A percentile compares a stretch with the other conserved stretches of the same genome.
Conservation (phyloP, 2,888 invertebrate genomes). For the Mimas tiliae region DNA sequence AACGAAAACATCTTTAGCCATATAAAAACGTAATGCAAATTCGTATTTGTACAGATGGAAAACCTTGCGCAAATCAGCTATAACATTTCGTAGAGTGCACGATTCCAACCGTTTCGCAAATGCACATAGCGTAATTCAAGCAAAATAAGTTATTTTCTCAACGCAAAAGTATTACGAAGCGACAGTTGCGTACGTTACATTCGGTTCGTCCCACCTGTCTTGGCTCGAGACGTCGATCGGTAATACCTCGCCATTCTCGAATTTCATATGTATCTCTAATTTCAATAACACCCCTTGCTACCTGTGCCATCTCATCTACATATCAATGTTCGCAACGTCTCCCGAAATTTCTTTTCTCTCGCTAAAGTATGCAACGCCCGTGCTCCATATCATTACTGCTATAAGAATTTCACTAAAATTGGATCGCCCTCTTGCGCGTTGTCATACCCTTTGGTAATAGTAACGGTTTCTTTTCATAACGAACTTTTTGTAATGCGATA, state of each 20-base stretch:
- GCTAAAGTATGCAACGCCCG: slow-evolving; percentile 80
- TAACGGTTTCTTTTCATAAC: slow-evolving; percentile 83
- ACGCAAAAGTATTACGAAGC: slow-evolving; percentile 37
- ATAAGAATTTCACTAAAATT: slow-evolving; percentile 78
- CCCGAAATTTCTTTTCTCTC: slow-evolving; percentile 78
- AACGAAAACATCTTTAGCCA: neutral
- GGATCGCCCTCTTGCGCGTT: slow-evolving; percentile 77
- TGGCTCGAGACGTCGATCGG: slow-evolving; percentile 54
- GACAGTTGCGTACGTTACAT: slow-evolving; percentile 41
- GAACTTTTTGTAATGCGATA: slow-evolving; percentile 83
- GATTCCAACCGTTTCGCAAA: slow-evolving; percentile 20
- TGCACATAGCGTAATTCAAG: slow-evolving; percentile 24
- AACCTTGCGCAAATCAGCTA: slow-evolving; percentile 22
- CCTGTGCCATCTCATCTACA: slow-evolving; percentile 81
- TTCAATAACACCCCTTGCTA: slow-evolving; percentile 80
- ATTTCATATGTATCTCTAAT: slow-evolving; percentile 80
- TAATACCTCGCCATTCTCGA: slow-evolving; percentile 66
- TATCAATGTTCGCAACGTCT: slow-evolving; percentile 80
- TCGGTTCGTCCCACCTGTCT: slow-evolving; percentile 50
- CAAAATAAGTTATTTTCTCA: slow-evolving; percentile 50
- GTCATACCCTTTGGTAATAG: slow-evolving; percentile 81
- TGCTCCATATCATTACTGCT: slow-evolving; percentile 81
- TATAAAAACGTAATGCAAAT: slow-evolving; percentile 13
- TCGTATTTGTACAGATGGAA: slow-evolving; percentile 15
- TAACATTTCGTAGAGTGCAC: slow-evolving; percentile 24